These are phyloP conservation scores for Hoplostethus atlanticus DNA, from an alignment of 2,797 vertebrate genomes.

Conservation along the genomic window DNA sequence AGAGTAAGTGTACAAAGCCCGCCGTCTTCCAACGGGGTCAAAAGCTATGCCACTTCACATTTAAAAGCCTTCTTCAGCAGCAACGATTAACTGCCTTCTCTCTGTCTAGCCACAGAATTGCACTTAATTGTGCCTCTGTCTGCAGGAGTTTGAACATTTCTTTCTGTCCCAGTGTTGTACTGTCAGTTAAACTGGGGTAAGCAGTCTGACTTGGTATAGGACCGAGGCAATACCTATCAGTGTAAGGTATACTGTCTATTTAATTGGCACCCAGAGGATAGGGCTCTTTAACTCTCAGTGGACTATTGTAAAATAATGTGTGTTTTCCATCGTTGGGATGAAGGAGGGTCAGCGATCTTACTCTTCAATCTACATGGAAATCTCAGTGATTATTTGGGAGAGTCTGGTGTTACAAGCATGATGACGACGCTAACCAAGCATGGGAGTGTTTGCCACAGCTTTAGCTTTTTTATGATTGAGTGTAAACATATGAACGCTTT, in stretches of 20 bases:
- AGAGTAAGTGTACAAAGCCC: slow-evolving; percentile 42
- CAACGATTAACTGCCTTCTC: slow-evolving; percentile 71
- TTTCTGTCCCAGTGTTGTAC: slow-evolving; percentile 29
- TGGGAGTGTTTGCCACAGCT: slow-evolving; percentile 18
- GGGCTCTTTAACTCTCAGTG: slow-evolving; percentile 65
- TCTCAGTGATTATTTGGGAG: slow-evolving; percentile 44
- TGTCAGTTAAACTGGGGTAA: slow-evolving; percentile 56
- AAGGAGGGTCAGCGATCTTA: slow-evolving; percentile 65
- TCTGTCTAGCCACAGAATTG: slow-evolving; percentile 77
- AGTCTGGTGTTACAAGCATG: slow-evolving; percentile 26
- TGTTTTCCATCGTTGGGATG: slow-evolving; percentile 66
- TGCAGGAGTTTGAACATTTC: slow-evolving; percentile 50
- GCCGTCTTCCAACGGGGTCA: slow-evolving; percentile 59
- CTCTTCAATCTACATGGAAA: slow-evolving; percentile 62
- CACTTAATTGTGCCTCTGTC: slow-evolving; percentile 74
- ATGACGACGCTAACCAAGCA: not conserved
- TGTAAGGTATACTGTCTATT: slow-evolving; percentile 66
- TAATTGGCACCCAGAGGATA: slow-evolving; percentile 71
- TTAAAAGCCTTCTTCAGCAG: slow-evolving; percentile 66
- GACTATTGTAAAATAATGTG: slow-evolving; percentile 76
- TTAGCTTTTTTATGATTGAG: slow-evolving; percentile 13
- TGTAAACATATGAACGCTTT: slow-evolving; percentile 12
- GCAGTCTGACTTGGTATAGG: slow-evolving; percentile 54
- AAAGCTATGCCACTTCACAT: slow-evolving; percentile 68
- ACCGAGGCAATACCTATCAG: slow-evolving; percentile 46